Conservation (phyloP, 2,888 invertebrate species). For the Mythimna albipuncta region DNA sequence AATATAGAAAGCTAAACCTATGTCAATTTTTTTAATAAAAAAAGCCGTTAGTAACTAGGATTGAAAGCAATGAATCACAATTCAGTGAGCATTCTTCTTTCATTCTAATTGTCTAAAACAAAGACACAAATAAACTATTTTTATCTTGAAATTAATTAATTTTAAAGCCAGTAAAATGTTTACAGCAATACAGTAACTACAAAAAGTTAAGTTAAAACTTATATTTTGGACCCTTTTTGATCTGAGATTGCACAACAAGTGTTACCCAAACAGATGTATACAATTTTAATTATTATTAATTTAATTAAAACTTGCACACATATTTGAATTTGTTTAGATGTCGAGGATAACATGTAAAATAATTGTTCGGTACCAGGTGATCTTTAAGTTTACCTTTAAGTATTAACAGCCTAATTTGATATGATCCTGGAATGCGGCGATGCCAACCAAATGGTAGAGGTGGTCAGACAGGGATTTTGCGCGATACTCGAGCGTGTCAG, state of each 20-base stretch:
- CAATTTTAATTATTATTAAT: slow-evolving; percentile 51
- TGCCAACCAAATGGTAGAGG: too few species aligned
- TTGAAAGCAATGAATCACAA: too few species aligned
- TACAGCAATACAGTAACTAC: slow-evolving; percentile 8
- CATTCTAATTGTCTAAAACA: too few species aligned
- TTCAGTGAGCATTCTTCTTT: too few species aligned
- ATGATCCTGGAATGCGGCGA: too few species aligned
- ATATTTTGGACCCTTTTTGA: slow-evolving; percentile 53
- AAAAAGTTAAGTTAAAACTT: slow-evolving; percentile 17
- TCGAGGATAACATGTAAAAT: slow-evolving; percentile 15
- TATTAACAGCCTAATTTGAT: too few species aligned
- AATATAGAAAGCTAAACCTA: too few species aligned
- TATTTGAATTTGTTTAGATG: slow-evolving; percentile 52
- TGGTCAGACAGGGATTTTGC: too few species aligned
- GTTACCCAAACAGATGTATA: slow-evolving; percentile 52
- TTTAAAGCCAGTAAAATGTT: slow-evolving; percentile 20
- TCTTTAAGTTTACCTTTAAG: neutral
- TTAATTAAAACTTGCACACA: slow-evolving; percentile 42
- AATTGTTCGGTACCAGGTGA: slow-evolving; percentile 6
- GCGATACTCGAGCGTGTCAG: too few species aligned
- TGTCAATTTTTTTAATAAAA: too few species aligned
- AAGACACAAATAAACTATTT: neutral
- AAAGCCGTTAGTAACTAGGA: too few species aligned
- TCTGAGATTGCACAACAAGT: slow-evolving; percentile 41
- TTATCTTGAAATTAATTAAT: too few species aligned